Base-by-base conservation (phyloP, 2,797 vertebrate species). In the Rhynchonycteris naso region DNA sequence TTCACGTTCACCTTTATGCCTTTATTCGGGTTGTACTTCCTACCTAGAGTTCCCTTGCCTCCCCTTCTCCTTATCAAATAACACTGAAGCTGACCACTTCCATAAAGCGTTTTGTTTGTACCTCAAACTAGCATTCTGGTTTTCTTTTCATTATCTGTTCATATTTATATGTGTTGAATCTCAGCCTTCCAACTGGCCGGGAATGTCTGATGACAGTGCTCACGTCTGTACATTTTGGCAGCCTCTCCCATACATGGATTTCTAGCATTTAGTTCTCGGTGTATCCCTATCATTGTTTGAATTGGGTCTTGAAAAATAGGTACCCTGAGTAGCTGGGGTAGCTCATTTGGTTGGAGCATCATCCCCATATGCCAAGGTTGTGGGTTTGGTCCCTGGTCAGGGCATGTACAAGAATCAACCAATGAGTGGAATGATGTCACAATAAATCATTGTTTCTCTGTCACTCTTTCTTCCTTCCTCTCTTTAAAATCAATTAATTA, bases 21-120 rank as follows among this genome's bases (percentile, higher is more conserved):
- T 90, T 69, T 63, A 33, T 59, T 88, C n/a, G 63, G 56, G 43
- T 26, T 69, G 52, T 54, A 28, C 69, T 30, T 94, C n/a, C 81
- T 66, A 6, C 61, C 33, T 50, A 13, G 22, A 63, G 9, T 78
- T 71, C 33, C 11, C 85, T 75, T 22, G 3, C 61, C 56, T 72
- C n/a, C 58, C 2, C 18, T 66, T 66, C 35, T 83, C 10, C 59
- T 68, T 81, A 58, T 35, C 35, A 47, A 38, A 30, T 80, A 75
- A 21, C 43, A 50, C 11, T 19, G 11, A 63, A 90, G 24, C 4
- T 26, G 28, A n/a, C 68, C 10, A 24, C 14, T 89, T 91, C 35
- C 43, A 30, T 66, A 11, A 43, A 89, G 68, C 10, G 14, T 80
- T 89, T 85, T 22, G 21, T 88, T n/a, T 79, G 21, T 59, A 63